Evolutionary conservation across 2,113 vertebrate genomes (phyloP), one percentile per base, ranked within the genome.

Genomic region (Xenopus tropicalis): DNA sequence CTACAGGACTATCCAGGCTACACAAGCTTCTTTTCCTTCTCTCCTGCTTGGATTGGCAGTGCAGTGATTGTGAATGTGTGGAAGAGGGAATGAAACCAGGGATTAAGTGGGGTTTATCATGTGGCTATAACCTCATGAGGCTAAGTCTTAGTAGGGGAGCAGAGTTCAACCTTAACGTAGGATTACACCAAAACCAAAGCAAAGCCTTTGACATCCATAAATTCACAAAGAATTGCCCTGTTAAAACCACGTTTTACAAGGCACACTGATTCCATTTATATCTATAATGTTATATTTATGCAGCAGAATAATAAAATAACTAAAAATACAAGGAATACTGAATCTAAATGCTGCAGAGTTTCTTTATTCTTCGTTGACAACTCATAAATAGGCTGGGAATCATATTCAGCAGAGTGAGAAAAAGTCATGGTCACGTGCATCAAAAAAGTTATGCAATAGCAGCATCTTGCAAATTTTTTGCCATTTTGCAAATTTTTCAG

Each of bases 201-300:
- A 67, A 74, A 74, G 56, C 63, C 24, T 29, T 67, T 66, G n/a
- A 74, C 42, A 67, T 67, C 21, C 54, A 54, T 72, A 65, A 66
- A 74, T 74, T 59, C 62, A 66, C 54, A 74, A 59, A 66, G 37
- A 66, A 25, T 57, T 59, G 64, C 19, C 37, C 62, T 23, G 21
- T 44, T 59, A 66, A 74, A 66, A 25, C 37, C 37, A 67, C 29
- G 37, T 54, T 21, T 48, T 23, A n/a, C 22, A 61, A 14, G 42
- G 46, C 29, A 37, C 29, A 37, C n/a, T n/a, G 42, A 11, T 13
- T 43, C 11, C 3, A 46, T 61, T 20, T 64, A 72, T 42, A 54
- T 70, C 11, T 63, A 20, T 19, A 21, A 57, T 42, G 13, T 17
- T 29, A n/a, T 19, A 44, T 64, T 64, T 20, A 64, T 3, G 5